A percentile compares a stretch with the other conserved stretches of the same genome.
phyloP scores from a whole-genome alignment of 2,888 invertebrate genomes.

The Folsomia candida region DNA sequence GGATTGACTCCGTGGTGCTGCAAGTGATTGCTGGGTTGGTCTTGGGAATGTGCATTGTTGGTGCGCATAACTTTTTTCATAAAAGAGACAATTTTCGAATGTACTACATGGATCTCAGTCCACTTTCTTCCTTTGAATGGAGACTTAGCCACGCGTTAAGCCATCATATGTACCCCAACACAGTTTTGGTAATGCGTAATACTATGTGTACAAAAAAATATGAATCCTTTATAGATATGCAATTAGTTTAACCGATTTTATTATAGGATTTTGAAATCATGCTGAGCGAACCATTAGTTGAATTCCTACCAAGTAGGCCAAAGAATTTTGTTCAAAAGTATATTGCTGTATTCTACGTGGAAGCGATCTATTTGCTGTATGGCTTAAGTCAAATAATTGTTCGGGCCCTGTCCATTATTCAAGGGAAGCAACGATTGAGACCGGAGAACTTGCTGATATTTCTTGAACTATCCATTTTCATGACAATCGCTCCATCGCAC shows the following conservation, averaged over 20 bases:
- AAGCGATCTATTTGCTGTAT: neutral
- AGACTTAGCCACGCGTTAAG: slow-evolving; percentile 72
- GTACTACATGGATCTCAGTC: slow-evolving; percentile 70
- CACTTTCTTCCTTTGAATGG: slow-evolving; percentile 70
- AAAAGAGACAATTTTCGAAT: slow-evolving; percentile 72
- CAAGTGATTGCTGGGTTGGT: slow-evolving; percentile 60
- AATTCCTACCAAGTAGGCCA: slow-evolving; percentile 21
- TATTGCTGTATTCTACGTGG: slow-evolving; percentile 21
- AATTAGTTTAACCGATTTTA: neutral
- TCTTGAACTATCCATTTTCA: slow-evolving; percentile 28
- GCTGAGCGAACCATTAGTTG: slow-evolving; percentile 33
- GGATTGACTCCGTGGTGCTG: slow-evolving; percentile 52
- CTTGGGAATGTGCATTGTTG: slow-evolving; percentile 62
- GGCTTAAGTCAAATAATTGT: slow-evolving; percentile 27
- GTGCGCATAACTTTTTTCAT: slow-evolving; percentile 76
- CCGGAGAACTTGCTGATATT: slow-evolving; percentile 33
- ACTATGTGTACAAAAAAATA: slow-evolving; percentile 7
- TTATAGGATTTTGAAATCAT: slow-evolving; percentile 36
- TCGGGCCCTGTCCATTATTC: slow-evolving; percentile 21
- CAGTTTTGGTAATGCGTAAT: slow-evolving; percentile 59
- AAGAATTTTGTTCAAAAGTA: slow-evolving; percentile 29
- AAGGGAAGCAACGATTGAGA: slow-evolving; percentile 29
- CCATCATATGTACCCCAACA: slow-evolving; percentile 77
- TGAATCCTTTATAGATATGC: too few species aligned
- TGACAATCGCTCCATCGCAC: slow-evolving; percentile 23